Evolutionary conservation across 2,113 vertebrate genomes (phyloP), one percentile per base, ranked within the genome.

Genomic region (Phrynosoma platyrhinos): DNA sequence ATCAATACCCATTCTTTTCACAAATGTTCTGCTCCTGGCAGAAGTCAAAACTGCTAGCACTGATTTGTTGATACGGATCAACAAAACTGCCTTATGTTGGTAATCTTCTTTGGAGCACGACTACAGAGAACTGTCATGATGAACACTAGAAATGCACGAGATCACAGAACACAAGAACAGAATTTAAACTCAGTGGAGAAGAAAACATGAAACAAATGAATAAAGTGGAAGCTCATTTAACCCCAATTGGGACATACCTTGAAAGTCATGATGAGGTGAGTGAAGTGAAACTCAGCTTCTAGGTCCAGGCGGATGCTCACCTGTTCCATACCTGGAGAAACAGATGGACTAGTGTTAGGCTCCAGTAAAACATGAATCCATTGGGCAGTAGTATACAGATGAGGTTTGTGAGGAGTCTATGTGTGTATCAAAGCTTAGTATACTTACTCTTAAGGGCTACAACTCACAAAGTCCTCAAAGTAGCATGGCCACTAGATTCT

Each of bases 221-320:
- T 42, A n/a, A 47, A 55, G 47, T 27, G 40, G 52, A 42, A 72
- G n/a, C 20, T 62, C 32, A 58, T 23, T 25, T 40, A 3, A 5
- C 23, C 10, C 20, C 58, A 36, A 13, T 40, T 12, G 16, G 23
- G 25, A 88, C 20, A 2, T 80, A 98, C 98, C 96, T 97, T 99
- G 91, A 99, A 99, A 80, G 97, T 98, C 97, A 98, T 97, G 94
- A 99, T 99, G 91, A 98, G 97, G 79, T 98, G 97, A 18, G 97
- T 98, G 92, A 99, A 98, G 95, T 97, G 98, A 95, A 98, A 99
- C 90, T 98, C 96, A 0, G 95, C 96, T 90, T 98, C 97, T 86
- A 98, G 95, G 91, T 98, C 97, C 62, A 99, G 96, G 79, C 96
- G 96, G 93, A 99, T 97, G 91, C 82, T 95, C 85, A 94, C 95